A percentile compares a stretch with the other conserved stretches of the same genome.
These are phyloP conservation scores for Dufourea novaeangliae DNA, from an alignment of 1,140 invertebrate species.

Conservation along the genomic window DNA sequence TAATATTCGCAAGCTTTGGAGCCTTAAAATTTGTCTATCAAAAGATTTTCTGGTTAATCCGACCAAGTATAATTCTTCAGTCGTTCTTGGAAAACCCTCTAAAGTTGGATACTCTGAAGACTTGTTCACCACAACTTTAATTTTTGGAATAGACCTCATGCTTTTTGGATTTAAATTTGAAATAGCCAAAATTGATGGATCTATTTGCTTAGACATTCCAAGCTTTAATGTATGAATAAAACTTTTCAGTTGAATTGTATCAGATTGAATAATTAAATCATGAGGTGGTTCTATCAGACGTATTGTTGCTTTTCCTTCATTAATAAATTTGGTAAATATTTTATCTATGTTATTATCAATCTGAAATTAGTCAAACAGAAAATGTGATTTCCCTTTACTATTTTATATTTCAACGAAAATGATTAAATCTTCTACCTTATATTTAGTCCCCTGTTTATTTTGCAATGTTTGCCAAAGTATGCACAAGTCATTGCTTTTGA, in stretches of 20 bases:
- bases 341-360: conserved; percentile 85
- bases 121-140: conserved; percentile 84
- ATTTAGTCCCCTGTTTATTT: conserved; percentile 86
- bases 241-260: conserved; percentile 85
- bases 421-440: conserved; percentile 77
- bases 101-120: conserved; percentile 85
- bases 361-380: conserved; percentile 65
- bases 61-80: conserved; percentile 83
- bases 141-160: conserved; percentile 79
- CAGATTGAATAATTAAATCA: conserved; percentile 86
- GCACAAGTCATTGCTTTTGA: conserved; percentile 83
- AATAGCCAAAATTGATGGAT: conserved; percentile 72
- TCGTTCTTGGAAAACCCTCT: conserved; percentile 86
- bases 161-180: conserved; percentile 82
- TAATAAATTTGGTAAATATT: conserved; percentile 86
- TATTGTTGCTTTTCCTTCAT: conserved; percentile 89
- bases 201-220: conserved; percentile 83
- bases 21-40: conserved; percentile 85
- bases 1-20: conserved; percentile 85
- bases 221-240: conserved; percentile 86
- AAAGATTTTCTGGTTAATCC: conserved; percentile 85
- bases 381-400: not conserved
- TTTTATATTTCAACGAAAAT: not conserved
- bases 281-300: conserved; percentile 86
- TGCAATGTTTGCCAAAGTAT: conserved; percentile 85